Evolutionary conservation across 2,113 vertebrate species (phyloP).

Genomic region (Coptodon rendalli): DNA sequence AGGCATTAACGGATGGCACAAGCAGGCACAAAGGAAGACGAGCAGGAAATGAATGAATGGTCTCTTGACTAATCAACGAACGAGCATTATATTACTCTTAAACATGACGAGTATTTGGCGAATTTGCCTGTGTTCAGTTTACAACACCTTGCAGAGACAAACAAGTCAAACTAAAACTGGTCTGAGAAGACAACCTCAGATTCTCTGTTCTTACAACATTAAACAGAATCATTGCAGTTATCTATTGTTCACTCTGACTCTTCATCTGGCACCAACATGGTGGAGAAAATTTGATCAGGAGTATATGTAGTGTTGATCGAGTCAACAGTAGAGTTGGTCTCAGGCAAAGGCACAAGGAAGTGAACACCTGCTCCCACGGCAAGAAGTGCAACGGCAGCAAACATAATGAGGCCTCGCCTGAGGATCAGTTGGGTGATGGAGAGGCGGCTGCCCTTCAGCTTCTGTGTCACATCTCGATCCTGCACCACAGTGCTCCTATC

Average conservation of each 20-base stretch:
- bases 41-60: background rate
- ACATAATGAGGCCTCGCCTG: conserved; percentile 55
- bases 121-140: background rate
- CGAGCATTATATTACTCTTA: background rate
- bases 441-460: conserved; percentile 1
- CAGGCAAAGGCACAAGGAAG: conserved; percentile 52
- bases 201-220: background rate
- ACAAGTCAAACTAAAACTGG: background rate
- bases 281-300: background rate
- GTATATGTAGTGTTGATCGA: conserved; percentile 33
- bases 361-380: conserved; percentile 43
- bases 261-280: background rate
- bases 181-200: background rate
- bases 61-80: background rate
- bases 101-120: background rate
- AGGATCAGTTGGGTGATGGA: conserved; percentile 65
- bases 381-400: conserved; percentile 49
- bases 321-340: conserved; percentile 47
- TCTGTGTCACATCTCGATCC: background rate
- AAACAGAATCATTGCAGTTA: background rate
- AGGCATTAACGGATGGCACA: background rate
- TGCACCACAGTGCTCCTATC: background rate
- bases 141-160: background rate
- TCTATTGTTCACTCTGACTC: background rate
- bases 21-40: background rate